Evolutionary conservation across 2,888 invertebrate genomes (phyloP).

Genomic region (Notocelia uddmanniana): DNA sequence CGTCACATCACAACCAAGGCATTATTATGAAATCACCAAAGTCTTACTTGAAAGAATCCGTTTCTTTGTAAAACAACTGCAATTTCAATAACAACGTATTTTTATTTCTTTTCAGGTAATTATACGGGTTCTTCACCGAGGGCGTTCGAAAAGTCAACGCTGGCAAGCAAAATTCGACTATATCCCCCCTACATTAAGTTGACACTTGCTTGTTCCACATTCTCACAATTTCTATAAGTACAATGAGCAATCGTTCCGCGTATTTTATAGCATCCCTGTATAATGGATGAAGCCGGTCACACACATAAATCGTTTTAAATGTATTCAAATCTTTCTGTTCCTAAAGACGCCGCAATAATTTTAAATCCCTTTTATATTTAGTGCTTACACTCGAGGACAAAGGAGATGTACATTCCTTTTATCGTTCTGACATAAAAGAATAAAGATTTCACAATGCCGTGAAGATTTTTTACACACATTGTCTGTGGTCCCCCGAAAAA

Average conservation of each 20-base stretch:
- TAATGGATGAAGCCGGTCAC: slow-evolving; percentile 43
- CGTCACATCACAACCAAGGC: no score
- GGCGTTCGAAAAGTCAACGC: not conserved
- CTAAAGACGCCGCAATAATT: slow-evolving; percentile 47
- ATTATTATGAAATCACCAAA: not conserved
- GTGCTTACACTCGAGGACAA: slow-evolving; percentile 43
- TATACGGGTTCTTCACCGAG: not conserved
- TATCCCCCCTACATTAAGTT: not conserved
- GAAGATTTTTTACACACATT: slow-evolving; percentile 34
- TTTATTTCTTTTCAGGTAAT: slow-evolving; percentile 25
- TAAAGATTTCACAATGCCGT: slow-evolving; percentile 36
- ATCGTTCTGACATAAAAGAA: slow-evolving; percentile 42
- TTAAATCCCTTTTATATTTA: slow-evolving; percentile 45
- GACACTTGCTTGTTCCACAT: not conserved
- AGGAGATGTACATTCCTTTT: slow-evolving; percentile 37
- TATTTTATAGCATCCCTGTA: slow-evolving; percentile 46
- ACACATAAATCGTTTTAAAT: slow-evolving; percentile 49
- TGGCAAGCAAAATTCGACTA: not conserved
- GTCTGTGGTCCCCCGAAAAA: slow-evolving; percentile 18
- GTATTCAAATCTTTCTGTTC: slow-evolving; percentile 45
- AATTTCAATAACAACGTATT: not conserved
- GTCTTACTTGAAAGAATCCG: not conserved
- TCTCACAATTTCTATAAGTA: slow-evolving; percentile 18
- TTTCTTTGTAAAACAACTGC: slow-evolving; percentile 3
- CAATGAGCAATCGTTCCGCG: slow-evolving; percentile 37